Evolutionary conservation across 2,113 vertebrate species (phyloP), one percentile per base, ranked within the genome.

Genomic region (Prietella phreatophila): DNA sequence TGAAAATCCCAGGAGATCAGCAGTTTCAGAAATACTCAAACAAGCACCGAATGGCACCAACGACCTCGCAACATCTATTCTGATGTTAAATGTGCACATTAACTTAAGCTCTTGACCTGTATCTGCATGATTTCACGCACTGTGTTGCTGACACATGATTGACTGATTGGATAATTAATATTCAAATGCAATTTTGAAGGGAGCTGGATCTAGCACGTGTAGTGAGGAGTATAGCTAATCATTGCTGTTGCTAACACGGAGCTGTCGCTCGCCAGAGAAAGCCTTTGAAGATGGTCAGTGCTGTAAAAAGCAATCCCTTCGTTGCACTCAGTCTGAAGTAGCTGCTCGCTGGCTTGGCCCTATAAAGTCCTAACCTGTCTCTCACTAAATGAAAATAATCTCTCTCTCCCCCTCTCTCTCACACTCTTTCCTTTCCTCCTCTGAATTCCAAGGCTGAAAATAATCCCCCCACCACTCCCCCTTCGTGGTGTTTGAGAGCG

Each of bases 321-420:
- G 75, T 36, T 87, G 50, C 90, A 91, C 85, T 90, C 3, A 86
- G 69, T 89, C 79, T 83, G 89, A 89, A 80, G 86, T 90, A 79
- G 71, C 89, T 83, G 78, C 90, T 82, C n/a, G 69, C 81, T 67
- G 65, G 61, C 81, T 82, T 63, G 78, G 86, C 79, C 84, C 63
- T 86, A 86, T 71, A 86, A 85, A 86, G 84, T 86, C 85, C 79
- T 90, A 89, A 89, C 87, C 83, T 80, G 81, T 83, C 88, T 83
- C 84, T 83, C 69, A 79, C 83, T 89, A 71, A 63, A 90, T 85
- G 82, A 90, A 87, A 89, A 92, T 89, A 83, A 63, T 85, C 63
- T 76, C 76, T 83, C 36, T 84, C 75, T 73, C 82, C 63, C 63
- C 55, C 19, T 80, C 76, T 22, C 50, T 58, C 69, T 65, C 47